These are phyloP conservation scores for Thryonomys swinderianus DNA, from an alignment of 2,113 vertebrate genomes.

Conservation along the genomic window DNA sequence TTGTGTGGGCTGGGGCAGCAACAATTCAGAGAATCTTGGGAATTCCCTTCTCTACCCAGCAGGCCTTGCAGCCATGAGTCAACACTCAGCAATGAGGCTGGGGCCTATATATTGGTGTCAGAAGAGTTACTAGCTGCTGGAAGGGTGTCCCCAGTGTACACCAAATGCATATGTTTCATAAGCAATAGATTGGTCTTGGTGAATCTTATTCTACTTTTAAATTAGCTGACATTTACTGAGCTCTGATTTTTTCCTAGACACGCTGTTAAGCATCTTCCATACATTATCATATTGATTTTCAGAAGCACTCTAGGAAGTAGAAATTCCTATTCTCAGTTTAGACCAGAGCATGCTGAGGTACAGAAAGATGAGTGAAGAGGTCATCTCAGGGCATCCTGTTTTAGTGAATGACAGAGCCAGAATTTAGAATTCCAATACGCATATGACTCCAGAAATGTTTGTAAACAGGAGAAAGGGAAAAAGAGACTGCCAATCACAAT, in stretches of 20 bases:
- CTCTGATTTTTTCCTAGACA: background rate
- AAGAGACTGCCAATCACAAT: background rate
- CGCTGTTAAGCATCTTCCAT: background rate
- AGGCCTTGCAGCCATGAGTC: background rate
- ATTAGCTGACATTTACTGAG: background rate
- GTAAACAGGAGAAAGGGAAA: background rate
- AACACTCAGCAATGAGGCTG: background rate
- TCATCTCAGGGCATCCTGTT: background rate
- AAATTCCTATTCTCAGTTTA: background rate
- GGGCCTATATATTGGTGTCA: background rate
- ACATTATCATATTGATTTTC: background rate
- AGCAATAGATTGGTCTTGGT: background rate
- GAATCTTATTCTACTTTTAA: slow-evolving; percentile 54
- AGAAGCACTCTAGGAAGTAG: background rate
- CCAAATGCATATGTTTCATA: background rate
- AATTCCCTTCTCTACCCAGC: background rate
- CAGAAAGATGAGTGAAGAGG: background rate
- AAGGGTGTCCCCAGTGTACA: background rate
- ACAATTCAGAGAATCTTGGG: slow-evolving; percentile 63
- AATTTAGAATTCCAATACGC: slow-evolving; percentile 19
- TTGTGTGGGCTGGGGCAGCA: slow-evolving; percentile 41
- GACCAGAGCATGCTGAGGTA: background rate
- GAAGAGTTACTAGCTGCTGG: slow-evolving; percentile 23
- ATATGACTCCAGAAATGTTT: background rate
- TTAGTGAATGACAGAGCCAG: background rate